Evolutionary conservation across 2,113 vertebrate species (phyloP).

Genomic region (Pavo muticus): DNA sequence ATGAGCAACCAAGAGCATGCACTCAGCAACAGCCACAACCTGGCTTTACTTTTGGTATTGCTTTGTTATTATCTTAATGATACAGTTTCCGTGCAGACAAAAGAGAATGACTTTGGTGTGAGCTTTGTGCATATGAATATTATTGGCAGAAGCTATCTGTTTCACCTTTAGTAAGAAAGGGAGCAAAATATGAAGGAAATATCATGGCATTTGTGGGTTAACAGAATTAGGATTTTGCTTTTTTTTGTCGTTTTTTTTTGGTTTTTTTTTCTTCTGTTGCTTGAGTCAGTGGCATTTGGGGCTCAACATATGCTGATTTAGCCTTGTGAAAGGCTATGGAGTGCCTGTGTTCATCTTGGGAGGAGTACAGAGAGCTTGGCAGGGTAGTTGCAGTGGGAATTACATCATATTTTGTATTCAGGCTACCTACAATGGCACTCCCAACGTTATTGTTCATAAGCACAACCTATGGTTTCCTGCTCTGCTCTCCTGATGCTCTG

Average conservation of each 20-base stretch:
- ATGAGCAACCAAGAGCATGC: not conserved
- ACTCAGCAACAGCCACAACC: not conserved
- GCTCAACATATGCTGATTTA: not conserved
- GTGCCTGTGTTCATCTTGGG: not conserved
- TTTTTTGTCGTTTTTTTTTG: not conserved
- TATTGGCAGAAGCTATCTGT: not conserved
- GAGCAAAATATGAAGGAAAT: not conserved
- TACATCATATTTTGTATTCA: not conserved
- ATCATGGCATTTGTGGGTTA: not conserved
- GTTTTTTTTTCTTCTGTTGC: not conserved
- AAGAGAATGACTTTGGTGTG: not conserved
- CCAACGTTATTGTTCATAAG: not conserved
- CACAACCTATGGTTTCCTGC: rapidly evolving
- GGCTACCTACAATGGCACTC: not conserved
- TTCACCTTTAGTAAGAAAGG: not conserved
- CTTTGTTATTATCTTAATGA: not conserved
- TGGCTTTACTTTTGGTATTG: not conserved
- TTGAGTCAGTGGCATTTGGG: not conserved
- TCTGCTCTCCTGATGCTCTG: rapidly evolving
- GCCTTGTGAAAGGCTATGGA: not conserved
- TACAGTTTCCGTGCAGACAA: not conserved
- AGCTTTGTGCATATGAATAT: not conserved
- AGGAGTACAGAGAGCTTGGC: not conserved
- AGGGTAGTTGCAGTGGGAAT: not conserved
- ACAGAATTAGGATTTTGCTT: not conserved